A percentile compares a stretch with the other conserved stretches of the same genome.
Evolutionary conservation across 1,140 invertebrate species (phyloP).

Genomic region (Drosophila arizonae): DNA sequence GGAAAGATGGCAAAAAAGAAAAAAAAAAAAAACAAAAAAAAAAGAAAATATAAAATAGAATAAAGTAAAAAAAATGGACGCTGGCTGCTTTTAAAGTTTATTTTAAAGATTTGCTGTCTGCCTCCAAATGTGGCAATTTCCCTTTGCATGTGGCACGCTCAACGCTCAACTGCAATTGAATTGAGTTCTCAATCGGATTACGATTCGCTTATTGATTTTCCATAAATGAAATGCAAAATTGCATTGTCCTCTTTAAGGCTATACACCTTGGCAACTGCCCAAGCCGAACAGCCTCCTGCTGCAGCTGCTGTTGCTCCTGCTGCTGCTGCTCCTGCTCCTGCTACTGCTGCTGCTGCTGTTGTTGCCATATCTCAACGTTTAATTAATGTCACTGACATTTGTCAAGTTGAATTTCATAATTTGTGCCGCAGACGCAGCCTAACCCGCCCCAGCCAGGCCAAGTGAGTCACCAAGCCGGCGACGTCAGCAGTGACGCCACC

Average conservation of each 20-base stretch:
- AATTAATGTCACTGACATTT: constrained; percentile 74
- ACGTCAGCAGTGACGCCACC: constrained; percentile 45
- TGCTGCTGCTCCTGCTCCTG: constrained; percentile 34
- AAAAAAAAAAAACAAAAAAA: too few species aligned
- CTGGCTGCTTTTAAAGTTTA: constrained; percentile 43
- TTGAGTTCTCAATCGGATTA: constrained; percentile 40
- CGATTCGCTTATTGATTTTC: constrained; percentile 39
- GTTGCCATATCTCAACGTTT: constrained; percentile 54
- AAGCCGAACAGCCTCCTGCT: constrained; percentile 10
- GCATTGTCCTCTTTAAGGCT: constrained; percentile 1
- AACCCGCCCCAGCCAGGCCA: background rate
- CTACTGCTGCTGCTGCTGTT: constrained; percentile 25
- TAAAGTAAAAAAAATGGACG: constrained; percentile 33
- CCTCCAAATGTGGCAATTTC: constrained; percentile 33
- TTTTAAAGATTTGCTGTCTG: constrained; percentile 14
- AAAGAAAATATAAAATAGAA: constrained; percentile 13
- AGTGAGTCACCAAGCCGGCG: constrained; percentile 34
- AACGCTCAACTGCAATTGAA: constrained; percentile 49
- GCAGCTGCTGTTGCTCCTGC: constrained; percentile 35
- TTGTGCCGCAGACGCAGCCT: constrained; percentile 39
- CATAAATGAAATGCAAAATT: constrained; percentile 28
- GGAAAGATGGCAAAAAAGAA: background rate
- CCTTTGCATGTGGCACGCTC: constrained; percentile 25
- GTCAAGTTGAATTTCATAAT: constrained; percentile 68
- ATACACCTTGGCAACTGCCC: background rate